A percentile compares a stretch with the other conserved stretches of the same genome.
Evolutionary conservation across 2,888 invertebrate genomes (phyloP).

Genomic region (Noctua comes): DNA sequence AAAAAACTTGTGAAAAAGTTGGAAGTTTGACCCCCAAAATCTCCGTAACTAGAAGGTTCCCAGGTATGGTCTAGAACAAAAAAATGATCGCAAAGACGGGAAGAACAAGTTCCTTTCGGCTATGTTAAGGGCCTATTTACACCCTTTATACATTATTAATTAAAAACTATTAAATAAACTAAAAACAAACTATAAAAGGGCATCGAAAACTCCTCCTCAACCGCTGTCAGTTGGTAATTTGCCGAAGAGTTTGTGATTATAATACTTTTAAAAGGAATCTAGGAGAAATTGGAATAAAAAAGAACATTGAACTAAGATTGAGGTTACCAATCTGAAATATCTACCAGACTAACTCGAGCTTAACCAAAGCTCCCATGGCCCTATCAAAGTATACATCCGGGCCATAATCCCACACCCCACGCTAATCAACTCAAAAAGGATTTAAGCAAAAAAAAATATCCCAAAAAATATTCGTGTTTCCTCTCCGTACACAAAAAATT

Average conservation of each 20-base stretch:
- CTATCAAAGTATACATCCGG: not conserved
- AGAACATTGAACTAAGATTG: not conserved
- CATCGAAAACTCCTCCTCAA: too few relatives aligned
- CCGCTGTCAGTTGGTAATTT: too few relatives aligned
- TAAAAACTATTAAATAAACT: too few relatives aligned
- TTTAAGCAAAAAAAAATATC: slow-evolving; percentile 33
- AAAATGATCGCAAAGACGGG: too few relatives aligned
- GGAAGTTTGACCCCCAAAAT: too few relatives aligned
- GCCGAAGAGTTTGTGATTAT: not conserved
- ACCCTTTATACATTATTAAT: too few relatives aligned
- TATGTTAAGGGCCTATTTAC: too few relatives aligned
- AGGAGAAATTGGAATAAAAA: not conserved
- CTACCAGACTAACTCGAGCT: not conserved
- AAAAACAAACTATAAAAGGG: too few relatives aligned
- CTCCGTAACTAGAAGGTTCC: too few relatives aligned
- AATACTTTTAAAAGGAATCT: not conserved
- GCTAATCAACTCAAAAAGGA: slow-evolving; percentile 48
- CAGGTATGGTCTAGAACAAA: too few relatives aligned
- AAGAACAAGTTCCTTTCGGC: too few relatives aligned
- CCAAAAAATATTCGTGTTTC: slow-evolving; percentile 48
- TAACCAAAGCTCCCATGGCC: slow-evolving; percentile 12
- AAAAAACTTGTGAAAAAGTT: too few relatives aligned
- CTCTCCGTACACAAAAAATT: slow-evolving; percentile 49
- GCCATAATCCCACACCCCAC: slow-evolving; percentile 1
- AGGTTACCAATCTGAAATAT: not conserved